Evolutionary conservation across 2,888 invertebrate species (phyloP).

Genomic region (Criorhina ranunculi): DNA sequence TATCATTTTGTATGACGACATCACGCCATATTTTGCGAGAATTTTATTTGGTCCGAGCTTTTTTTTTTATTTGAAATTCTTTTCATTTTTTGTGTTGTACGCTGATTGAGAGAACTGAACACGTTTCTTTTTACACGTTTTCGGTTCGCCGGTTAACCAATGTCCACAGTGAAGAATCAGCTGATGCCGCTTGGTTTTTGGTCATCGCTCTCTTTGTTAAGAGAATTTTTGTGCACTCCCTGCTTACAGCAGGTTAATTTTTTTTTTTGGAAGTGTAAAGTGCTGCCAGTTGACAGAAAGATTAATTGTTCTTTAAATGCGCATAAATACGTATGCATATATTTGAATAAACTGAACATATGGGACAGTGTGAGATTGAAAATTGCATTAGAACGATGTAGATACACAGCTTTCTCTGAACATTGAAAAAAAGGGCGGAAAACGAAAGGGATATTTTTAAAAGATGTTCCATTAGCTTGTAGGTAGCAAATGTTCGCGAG

Average conservation of each 20-base stretch:
- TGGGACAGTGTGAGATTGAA: too few species aligned
- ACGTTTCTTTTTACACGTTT: conserved; percentile 16
- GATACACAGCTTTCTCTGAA: too few species aligned
- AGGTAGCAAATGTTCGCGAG: too few species aligned
- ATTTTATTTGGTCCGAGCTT: not conserved
- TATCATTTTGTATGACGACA: conserved; percentile 10
- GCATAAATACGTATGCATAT: too few species aligned
- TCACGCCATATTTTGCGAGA: conserved; percentile 56
- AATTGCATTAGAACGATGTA: too few species aligned
- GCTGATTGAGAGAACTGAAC: not conserved
- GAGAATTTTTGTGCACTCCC: not conserved
- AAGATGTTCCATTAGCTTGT: too few species aligned
- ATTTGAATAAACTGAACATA: too few species aligned
- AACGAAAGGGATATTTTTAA: too few species aligned
- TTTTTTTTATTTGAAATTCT: not conserved
- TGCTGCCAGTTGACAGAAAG: not conserved
- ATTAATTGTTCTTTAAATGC: too few species aligned
- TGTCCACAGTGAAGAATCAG: conserved; percentile 12
- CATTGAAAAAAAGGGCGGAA: too few species aligned
- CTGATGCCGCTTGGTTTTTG: conserved; percentile 20
- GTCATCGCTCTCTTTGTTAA: conserved; percentile 4
- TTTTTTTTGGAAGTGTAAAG: too few species aligned
- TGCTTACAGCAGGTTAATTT: not conserved
- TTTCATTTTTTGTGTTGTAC: not conserved
- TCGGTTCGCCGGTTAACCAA: conserved; percentile 20